These are phyloP conservation scores for Scaptomyza cyrtandrae DNA, from an alignment of 2,888 invertebrate species.

Conservation along the genomic window DNA sequence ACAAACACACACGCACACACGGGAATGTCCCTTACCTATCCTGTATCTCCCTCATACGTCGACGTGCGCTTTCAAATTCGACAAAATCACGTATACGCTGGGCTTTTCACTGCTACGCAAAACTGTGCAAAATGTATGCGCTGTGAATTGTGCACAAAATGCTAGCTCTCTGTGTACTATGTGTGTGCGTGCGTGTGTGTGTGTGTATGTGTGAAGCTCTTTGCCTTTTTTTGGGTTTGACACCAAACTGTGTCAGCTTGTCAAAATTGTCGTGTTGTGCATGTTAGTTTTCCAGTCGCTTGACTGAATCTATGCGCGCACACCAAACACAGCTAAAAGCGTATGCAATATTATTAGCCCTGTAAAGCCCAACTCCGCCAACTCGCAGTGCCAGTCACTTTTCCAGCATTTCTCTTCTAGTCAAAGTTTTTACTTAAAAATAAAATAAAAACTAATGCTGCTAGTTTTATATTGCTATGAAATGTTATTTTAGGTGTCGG, in stretches of 20 bases:
- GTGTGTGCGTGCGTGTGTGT: slow-evolving; percentile 26
- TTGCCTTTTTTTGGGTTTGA: slow-evolving; percentile 62
- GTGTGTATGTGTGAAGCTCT: slow-evolving; percentile 30
- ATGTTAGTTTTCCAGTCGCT: slow-evolving; percentile 77
- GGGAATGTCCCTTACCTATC: background rate
- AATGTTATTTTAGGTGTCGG: too few species aligned
- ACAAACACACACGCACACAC: background rate
- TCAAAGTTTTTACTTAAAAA: background rate
- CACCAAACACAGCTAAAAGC: slow-evolving; percentile 37
- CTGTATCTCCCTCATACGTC: slow-evolving; percentile 3
- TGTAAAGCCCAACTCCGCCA: slow-evolving; percentile 7
- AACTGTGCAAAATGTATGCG: slow-evolving; percentile 62
- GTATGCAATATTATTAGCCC: slow-evolving; percentile 70
- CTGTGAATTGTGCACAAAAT: slow-evolving; percentile 68
- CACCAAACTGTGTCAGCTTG: slow-evolving; percentile 79
- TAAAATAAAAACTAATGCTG: background rate
- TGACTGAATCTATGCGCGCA: slow-evolving; percentile 54
- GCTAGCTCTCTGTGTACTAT: slow-evolving; percentile 1
- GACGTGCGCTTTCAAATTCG: slow-evolving; percentile 74
- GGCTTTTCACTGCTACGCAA: slow-evolving; percentile 68
- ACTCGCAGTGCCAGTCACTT: background rate
- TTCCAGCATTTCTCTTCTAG: background rate
- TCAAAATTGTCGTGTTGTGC: slow-evolving; percentile 73
- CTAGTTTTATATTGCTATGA: too few species aligned
- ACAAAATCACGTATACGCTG: slow-evolving; percentile 78